A percentile compares a stretch with the other conserved stretches of the same genome.
phyloP scores from a whole-genome alignment of 2,797 vertebrate genomes.

The Pipistrellus pygmaeus region DNA sequence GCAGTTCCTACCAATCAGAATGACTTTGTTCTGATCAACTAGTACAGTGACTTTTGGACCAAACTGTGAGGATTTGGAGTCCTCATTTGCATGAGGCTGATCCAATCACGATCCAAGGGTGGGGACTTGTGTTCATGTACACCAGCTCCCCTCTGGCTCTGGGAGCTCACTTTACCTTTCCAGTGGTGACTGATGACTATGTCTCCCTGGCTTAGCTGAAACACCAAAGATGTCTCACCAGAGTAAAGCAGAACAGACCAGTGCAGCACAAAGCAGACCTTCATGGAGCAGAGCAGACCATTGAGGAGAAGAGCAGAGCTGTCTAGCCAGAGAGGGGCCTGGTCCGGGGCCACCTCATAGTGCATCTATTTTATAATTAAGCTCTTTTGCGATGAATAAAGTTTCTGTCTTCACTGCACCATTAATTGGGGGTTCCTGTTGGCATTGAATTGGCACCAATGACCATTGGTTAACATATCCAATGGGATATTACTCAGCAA shows the following conservation, averaged over 20 bases:
- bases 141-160: no score
- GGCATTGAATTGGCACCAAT: neutral
- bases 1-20: neutral
- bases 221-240: neutral
- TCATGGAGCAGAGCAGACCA: neutral
- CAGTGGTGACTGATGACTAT: neutral
- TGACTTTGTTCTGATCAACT: neutral
- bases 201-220: neutral
- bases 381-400: neutral
- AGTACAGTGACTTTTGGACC: neutral
- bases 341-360: neutral
- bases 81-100: neutral
- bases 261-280: neutral
- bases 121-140: neutral
- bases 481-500: neutral
- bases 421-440: neutral
- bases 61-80: neutral
- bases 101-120: neutral
- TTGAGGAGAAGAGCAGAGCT: neutral
- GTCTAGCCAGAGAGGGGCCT: no score
- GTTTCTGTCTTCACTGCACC: neutral
- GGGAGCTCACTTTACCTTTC: neutral
- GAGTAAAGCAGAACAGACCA: neutral
- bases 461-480: neutral
- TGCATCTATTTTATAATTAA: neutral